Base-by-base conservation (phyloP, 2,113 vertebrate species). In the Otolemur garnettii region DNA sequence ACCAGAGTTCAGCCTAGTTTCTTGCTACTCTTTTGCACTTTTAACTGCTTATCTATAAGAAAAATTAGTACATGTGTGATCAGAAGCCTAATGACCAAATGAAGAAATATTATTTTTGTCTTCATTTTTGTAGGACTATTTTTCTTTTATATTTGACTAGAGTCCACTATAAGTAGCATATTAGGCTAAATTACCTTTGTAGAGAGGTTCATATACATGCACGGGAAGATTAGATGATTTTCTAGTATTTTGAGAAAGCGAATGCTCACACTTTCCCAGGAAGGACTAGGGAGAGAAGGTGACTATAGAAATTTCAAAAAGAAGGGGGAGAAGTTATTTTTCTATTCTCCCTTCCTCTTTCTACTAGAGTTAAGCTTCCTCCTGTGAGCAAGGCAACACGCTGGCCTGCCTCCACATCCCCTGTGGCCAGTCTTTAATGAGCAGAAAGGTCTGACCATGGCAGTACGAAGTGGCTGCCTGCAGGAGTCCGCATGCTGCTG, bases 71-170 rank as follows among this genome's bases (percentile, higher is more conserved):
- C 35, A 30, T 35, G 38, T 75, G 11, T 77, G 80, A 87, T 38
- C n/a, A 86, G 87, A 80, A 87, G 57, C 84, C 53, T 84, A 74
- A 59, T 95, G 45, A 82, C 53, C 55, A 35, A 92, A 66, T 94
- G 13, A 93, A 93, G 24, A 5, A 92, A 77, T 87, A 33, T 62
- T 5, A 55, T 53, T 71, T 87, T 95, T 87, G 13, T 38, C 38
- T 78, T 96, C 30, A 53, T 87, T 84, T 90, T 74, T 72, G 28
- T 66, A 26, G 15, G 17, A 2, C 2, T 62, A n/a, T 42, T 79
- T 93, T 94, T 94, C 50, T 90, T 95, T 95, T 77, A 35, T 68
- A 17, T 87, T 87, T 86, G 60, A 75, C 90, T 42, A 90, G 17
- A 21, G 50, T 82, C 2, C 30, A 60, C 14, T 72, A 38, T 89